Evolutionary conservation across 2,888 invertebrate genomes (phyloP).

Genomic region (Scaeva pyrastri): DNA sequence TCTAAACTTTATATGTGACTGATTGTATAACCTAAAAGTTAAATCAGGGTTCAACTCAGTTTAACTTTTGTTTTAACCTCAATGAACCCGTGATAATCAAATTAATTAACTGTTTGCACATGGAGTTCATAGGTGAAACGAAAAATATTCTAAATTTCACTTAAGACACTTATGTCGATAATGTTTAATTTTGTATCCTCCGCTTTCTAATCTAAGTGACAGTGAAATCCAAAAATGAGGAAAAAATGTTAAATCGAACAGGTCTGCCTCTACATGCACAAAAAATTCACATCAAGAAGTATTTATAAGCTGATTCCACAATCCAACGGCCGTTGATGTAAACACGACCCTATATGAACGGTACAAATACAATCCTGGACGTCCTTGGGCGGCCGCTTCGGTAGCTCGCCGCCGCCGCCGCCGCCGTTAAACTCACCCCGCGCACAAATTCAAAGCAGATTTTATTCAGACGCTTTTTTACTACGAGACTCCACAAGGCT

Average conservation of each 20-base stretch:
- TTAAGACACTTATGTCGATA: no score
- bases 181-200: neutral
- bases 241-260: constrained; percentile 48
- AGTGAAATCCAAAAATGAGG: constrained; percentile 3
- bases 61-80: no score
- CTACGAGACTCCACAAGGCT: constrained; percentile 25
- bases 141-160: no score
- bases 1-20: no score
- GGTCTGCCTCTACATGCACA: constrained; percentile 58
- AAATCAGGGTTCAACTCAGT: no score
- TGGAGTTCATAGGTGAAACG: no score
- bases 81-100: no score
- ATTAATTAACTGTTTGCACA: no score
- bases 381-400: constrained; percentile 50
- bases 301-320: no score
- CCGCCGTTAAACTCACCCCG: neutral
- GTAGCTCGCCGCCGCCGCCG: neutral
- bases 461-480: constrained; percentile 56
- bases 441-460: constrained; percentile 42
- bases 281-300: constrained; percentile 76
- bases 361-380: neutral
- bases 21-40: no score
- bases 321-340: neutral
- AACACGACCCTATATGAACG: neutral
- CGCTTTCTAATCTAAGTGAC: neutral